Conservation (phyloP, 2,888 invertebrate genomes). For the Clitarchus hookeri region DNA sequence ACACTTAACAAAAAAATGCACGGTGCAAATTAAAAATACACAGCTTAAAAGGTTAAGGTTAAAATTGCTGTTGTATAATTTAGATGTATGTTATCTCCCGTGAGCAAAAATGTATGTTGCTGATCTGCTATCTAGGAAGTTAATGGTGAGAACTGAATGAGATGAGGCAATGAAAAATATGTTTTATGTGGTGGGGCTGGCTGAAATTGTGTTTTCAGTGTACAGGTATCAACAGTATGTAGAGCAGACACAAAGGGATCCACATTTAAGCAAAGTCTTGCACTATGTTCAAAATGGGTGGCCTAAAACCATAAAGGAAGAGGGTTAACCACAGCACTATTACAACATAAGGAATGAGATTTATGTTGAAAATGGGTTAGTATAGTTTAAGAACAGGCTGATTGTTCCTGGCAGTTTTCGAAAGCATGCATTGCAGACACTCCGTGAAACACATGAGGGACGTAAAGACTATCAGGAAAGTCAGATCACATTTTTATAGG, state of each 20-base stretch:
- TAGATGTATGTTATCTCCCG: background rate
- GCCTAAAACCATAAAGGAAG: background rate
- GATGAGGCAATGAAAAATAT: background rate
- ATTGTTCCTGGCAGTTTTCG: background rate
- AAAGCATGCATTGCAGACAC: background rate
- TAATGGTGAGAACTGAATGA: background rate
- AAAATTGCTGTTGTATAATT: background rate
- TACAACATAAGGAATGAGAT: background rate
- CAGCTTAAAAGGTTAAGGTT: background rate
- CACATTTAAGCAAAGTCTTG: background rate
- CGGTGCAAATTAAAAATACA: background rate
- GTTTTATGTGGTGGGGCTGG: background rate
- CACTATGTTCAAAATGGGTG: background rate
- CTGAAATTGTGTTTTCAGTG: background rate
- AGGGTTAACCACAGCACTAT: background rate
- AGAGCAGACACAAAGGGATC: background rate
- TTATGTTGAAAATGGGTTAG: background rate
- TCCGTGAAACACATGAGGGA: background rate
- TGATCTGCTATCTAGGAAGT: background rate
- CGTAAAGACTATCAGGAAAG: background rate
- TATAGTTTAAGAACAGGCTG: background rate
- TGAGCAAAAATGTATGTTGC: background rate
- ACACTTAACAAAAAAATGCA: background rate
- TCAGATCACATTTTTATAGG: background rate
- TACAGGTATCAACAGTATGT: background rate